A percentile compares a stretch with the other conserved stretches of the same genome.
Conservation (phyloP, 2,113 vertebrate genomes). For the Lamprotornis superbus region DNA sequence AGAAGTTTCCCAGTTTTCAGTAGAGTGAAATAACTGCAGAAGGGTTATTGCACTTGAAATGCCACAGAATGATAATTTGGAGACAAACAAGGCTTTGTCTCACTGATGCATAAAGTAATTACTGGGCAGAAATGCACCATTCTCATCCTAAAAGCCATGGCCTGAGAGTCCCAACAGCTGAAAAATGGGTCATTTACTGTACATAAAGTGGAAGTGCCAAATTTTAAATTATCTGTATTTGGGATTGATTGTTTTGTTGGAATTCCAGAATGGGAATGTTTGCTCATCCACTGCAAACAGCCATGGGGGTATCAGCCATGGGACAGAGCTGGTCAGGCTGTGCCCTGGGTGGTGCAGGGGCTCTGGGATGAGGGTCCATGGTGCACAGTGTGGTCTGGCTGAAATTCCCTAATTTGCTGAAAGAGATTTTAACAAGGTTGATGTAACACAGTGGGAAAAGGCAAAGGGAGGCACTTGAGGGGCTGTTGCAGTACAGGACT, state of each 20-base stretch:
- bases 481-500: neutral
- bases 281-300: constrained; percentile 4
- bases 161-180: constrained; percentile 41
- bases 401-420: constrained; percentile 40
- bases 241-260: neutral
- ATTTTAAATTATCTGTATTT: neutral
- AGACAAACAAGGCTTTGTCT: constrained; percentile 54
- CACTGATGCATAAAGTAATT: constrained; percentile 49
- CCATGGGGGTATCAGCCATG: rapidly evolving
- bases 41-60: constrained; percentile 37
- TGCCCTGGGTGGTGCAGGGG: neutral
- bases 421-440: constrained; percentile 45
- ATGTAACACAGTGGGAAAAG: neutral
- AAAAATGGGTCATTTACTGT: constrained; percentile 38
- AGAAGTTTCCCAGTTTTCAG: constrained; percentile 24
- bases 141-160: neutral
- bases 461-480: neutral
- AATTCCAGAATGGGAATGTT: constrained; percentile 34
- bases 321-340: neutral
- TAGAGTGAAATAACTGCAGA: neutral
- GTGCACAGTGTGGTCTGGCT: neutral
- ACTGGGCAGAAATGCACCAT: constrained; percentile 49
- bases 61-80: constrained; percentile 19
- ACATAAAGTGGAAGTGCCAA: constrained; percentile 17
- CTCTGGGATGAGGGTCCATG: neutral